Conservation (phyloP, 1,140 invertebrate genomes). For the Drosophila aff. region DNA sequence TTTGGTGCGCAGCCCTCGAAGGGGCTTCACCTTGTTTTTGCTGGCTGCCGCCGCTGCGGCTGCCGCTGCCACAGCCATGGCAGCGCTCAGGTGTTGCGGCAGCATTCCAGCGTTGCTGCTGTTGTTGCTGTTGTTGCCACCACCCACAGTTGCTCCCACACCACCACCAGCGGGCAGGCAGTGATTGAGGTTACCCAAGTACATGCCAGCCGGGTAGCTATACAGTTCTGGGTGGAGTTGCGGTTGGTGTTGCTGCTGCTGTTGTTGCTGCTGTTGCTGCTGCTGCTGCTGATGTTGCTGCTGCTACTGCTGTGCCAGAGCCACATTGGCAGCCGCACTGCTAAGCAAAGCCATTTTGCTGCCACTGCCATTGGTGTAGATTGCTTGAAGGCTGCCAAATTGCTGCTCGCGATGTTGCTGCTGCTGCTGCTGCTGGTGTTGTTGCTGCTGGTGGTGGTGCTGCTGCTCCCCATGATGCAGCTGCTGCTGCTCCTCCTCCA, state of each 20-base stretch:
- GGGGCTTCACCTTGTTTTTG: constrained; percentile 59
- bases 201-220: constrained; percentile 30
- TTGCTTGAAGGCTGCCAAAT: constrained; percentile 26
- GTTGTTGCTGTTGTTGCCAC: not conserved
- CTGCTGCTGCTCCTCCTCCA: constrained; percentile 70
- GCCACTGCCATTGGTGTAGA: constrained; percentile 68
- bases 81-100: constrained; percentile 47
- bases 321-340: constrained; percentile 71
- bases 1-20: constrained; percentile 76
- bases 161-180: constrained; percentile 11
- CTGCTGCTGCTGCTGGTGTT: constrained; percentile 55
- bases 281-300: constrained; percentile 52
- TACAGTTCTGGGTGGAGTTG: constrained; percentile 40
- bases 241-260: constrained; percentile 47
- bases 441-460: constrained; percentile 41
- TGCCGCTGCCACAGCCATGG: constrained; percentile 41
- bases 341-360: constrained; percentile 78
- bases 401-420: constrained; percentile 21
- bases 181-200: constrained; percentile 33
- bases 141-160: constrained; percentile 4
- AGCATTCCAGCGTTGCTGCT: constrained; percentile 5
- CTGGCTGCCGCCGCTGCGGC: constrained; percentile 40
- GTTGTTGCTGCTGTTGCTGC: constrained; percentile 51
- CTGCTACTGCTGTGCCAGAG: constrained; percentile 45
- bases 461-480: constrained; percentile 15